phyloP scores from a whole-genome alignment of 1,140 invertebrate genomes.

The Drosophila lacteicornis region DNA sequence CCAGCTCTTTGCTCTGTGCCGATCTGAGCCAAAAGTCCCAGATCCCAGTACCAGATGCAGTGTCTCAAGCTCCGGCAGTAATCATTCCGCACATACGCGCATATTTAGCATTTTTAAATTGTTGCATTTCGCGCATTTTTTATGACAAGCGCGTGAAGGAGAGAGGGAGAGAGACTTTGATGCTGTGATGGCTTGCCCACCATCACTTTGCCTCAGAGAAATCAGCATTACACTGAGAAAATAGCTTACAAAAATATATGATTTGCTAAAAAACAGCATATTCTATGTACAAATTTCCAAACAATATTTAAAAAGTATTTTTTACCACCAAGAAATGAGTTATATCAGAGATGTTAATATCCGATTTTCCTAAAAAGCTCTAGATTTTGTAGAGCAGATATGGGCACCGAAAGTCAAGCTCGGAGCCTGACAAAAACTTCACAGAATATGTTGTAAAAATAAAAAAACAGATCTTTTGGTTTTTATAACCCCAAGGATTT shows the following conservation, averaged over 20 bases:
- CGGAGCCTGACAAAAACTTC: too few species aligned
- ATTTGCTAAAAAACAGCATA: not conserved
- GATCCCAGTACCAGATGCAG: slow-evolving; percentile 31
- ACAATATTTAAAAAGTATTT: too few species aligned
- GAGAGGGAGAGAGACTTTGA: slow-evolving; percentile 38
- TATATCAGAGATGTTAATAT: too few species aligned
- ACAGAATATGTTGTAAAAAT: too few species aligned
- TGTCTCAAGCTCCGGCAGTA: slow-evolving; percentile 37
- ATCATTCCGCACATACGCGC: slow-evolving; percentile 80
- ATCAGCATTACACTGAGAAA: slow-evolving; percentile 2
- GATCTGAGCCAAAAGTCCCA: slow-evolving; percentile 36
- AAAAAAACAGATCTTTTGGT: too few species aligned
- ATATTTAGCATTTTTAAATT: slow-evolving; percentile 83
- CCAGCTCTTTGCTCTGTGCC: slow-evolving; percentile 29
- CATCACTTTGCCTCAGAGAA: slow-evolving; percentile 14
- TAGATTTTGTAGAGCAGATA: too few species aligned
- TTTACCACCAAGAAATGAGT: too few species aligned
- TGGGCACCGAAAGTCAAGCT: too few species aligned
- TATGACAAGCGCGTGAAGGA: slow-evolving; percentile 61
- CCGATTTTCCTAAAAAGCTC: too few species aligned
- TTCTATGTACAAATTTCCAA: too few species aligned
- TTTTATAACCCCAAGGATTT: not conserved
- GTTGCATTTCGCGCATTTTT: slow-evolving; percentile 80
- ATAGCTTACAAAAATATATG: not conserved
- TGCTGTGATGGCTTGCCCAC: slow-evolving; percentile 42